phyloP scores from a whole-genome alignment of 2,797 vertebrate genomes.

The Threskiornis aethiopicus region DNA sequence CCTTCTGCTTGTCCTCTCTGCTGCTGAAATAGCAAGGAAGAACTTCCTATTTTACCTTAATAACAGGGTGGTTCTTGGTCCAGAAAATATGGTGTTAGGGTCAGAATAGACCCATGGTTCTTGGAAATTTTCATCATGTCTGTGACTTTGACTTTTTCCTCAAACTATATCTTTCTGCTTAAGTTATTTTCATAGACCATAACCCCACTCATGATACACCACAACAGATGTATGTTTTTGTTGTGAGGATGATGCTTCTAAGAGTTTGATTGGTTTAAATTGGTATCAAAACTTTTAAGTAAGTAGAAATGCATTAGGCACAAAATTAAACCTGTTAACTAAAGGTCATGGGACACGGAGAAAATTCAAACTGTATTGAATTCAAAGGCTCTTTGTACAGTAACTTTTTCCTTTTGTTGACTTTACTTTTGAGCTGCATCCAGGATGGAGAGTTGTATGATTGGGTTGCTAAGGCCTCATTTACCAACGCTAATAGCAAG shows the following conservation, averaged over 20 bases:
- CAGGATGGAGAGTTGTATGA: background rate
- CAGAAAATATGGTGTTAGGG: background rate
- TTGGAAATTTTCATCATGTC: background rate
- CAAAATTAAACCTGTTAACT: background rate
- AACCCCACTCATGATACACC: background rate
- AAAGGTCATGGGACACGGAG: background rate
- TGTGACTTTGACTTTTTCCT: background rate
- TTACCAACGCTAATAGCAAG: background rate
- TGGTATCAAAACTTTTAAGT: background rate
- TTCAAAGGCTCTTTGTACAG: background rate
- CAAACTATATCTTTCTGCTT: background rate
- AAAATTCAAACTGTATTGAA: background rate
- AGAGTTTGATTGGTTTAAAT: background rate
- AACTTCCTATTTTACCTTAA: background rate
- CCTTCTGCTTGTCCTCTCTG: background rate
- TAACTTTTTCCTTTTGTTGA: background rate
- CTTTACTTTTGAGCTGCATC: background rate
- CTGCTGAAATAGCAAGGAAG: background rate
- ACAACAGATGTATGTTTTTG: background rate
- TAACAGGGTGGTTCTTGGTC: background rate
- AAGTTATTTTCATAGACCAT: background rate
- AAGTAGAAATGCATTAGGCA: background rate
- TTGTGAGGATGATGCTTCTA: background rate
- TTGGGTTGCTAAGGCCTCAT: background rate
- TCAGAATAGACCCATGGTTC: background rate